These are phyloP conservation scores for Chloropsis hardwickii DNA, from an alignment of 2,113 vertebrate genomes.

Conservation along the genomic window DNA sequence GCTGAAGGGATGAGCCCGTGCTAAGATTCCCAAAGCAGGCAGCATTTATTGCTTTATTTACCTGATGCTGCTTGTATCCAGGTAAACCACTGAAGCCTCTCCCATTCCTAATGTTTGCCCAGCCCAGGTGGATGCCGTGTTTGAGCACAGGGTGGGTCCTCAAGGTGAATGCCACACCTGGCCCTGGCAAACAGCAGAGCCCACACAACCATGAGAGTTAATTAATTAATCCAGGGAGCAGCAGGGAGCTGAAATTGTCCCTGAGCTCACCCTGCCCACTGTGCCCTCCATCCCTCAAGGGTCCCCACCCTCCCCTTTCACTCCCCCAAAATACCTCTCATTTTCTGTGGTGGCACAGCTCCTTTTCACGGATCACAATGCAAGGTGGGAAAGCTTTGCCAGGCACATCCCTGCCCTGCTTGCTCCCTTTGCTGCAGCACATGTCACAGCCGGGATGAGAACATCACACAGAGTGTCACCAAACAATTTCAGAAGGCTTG, in stretches of 20 bases:
- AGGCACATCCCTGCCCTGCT: neutral
- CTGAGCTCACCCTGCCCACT: neutral
- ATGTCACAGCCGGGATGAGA: no score
- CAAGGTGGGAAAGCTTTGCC: neutral
- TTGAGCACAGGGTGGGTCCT: neutral
- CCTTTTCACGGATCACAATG: rapidly evolving
- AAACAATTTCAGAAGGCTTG: no score
- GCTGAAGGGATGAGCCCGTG: neutral
- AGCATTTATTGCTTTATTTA: neutral
- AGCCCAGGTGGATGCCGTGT: rapidly evolving
- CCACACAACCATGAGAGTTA: rapidly evolving
- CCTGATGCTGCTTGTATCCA: neutral
- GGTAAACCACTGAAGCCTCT: neutral
- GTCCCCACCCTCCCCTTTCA: neutral
- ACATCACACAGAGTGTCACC: no score
- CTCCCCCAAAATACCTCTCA: rapidly evolving
- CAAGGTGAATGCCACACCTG: neutral
- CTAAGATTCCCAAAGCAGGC: neutral
- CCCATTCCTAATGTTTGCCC: neutral
- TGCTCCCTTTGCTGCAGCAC: neutral
- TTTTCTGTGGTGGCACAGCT: neutral
- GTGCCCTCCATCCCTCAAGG: rapidly evolving
- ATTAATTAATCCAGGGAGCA: neutral
- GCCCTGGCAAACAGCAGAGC: neutral
- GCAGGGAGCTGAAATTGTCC: neutral